Base-by-base conservation (phyloP, 2,888 invertebrate species). In the Tinea pellionella region DNA sequence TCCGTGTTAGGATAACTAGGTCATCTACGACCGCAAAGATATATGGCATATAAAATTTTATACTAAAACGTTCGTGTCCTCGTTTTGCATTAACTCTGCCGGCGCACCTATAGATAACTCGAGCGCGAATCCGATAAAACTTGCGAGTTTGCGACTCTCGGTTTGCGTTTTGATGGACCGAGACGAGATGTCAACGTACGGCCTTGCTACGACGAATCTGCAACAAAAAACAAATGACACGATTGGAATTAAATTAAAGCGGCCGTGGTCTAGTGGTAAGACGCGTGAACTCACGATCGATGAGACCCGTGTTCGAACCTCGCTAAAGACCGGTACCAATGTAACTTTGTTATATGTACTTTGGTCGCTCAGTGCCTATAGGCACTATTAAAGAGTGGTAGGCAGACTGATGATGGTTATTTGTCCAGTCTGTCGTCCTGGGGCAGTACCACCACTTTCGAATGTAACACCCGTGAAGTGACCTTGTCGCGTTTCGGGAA, bases 41-140 rank as follows among this genome's bases (percentile, higher is more conserved):
- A 29, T 29, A 24, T 29, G 56, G 6, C 12, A 57, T 32, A 32
- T 57, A 19, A 32, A 57, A 57, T 32, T n/a, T 57, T 57, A 32
- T n/a, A 32, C n/a, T 15, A 32, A 57, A 57, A 57, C 32, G 57
- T 32, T 32, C 3, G 32, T 57, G 57, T 19, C 7, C 57, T n/a
- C 57, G 3, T 57, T 32, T 57, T 32, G 15, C 32, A 11, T 6
- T 13, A 18, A 51, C 13, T 24, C 24, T 18, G 53, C 51, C 16
- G 53, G 19, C 53, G 53, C 53, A 53, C 53, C 16, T 19, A 29
- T 7, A 13, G 55, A 57, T 57, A 57, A 32, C 57, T 57, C 55
- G 18, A 57, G 67, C 63, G 72, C 69, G 71, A 71, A 72, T 66
- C 67, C 66, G 72, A 74, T 78, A 78, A 78, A 79, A 75, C 24